Conservation (phyloP, 2,888 invertebrate genomes). For the Drosophila trichaetosa region DNA sequence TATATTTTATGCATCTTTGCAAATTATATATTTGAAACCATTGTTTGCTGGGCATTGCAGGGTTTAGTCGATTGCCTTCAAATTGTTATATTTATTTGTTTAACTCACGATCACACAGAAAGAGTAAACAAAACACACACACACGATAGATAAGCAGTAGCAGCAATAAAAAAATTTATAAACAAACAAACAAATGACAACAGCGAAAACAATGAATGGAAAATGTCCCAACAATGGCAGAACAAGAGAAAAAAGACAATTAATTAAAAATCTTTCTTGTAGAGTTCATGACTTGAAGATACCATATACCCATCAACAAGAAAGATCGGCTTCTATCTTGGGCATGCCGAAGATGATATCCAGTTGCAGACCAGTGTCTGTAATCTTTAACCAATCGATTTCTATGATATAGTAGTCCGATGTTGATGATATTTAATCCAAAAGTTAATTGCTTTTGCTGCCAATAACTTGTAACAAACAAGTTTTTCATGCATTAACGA, state of each 20-base stretch:
- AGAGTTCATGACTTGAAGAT: not conserved
- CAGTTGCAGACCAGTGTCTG: not conserved
- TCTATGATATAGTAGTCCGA: not conserved
- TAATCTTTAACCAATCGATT: not conserved
- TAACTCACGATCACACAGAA: constrained; percentile 4
- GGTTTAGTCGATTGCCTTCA: not conserved
- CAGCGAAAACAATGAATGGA: constrained; percentile 51
- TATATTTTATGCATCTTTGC: not conserved
- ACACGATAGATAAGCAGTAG: constrained; percentile 35
- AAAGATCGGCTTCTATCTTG: not conserved
- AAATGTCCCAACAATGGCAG: not conserved
- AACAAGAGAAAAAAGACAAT: not conserved
- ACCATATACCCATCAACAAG: not conserved
- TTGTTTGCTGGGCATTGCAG: not conserved
- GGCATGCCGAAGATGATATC: not conserved
- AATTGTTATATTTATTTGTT: constrained; percentile 23
- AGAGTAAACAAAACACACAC: constrained; percentile 11
- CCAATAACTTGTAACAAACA: not conserved
- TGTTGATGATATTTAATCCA: not conserved
- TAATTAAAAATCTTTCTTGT: not conserved
- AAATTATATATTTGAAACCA: not conserved
- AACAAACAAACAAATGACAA: constrained; percentile 41
- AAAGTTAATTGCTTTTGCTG: not conserved
- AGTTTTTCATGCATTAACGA: not conserved
- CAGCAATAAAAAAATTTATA: constrained; percentile 17